phyloP scores from a whole-genome alignment of 2,888 invertebrate species.

The Lycocerus yunnanus region DNA sequence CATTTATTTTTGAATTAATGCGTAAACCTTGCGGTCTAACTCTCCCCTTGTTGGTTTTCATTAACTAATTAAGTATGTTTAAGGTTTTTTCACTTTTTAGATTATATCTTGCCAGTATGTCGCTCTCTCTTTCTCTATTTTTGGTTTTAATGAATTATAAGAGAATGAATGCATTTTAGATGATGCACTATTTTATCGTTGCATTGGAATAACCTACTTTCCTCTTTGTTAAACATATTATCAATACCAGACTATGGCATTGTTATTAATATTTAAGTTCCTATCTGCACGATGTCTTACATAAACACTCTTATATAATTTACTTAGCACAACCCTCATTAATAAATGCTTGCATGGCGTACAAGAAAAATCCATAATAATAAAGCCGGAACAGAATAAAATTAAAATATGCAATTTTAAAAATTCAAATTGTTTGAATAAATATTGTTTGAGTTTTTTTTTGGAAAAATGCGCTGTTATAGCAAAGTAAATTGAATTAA shows the following conservation, averaged over 20 bases:
- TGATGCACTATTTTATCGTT: neutral
- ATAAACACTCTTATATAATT: neutral
- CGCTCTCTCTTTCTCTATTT: too few species aligned
- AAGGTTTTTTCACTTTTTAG: too few species aligned
- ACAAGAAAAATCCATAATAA: neutral
- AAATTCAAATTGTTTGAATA: neutral
- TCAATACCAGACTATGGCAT: neutral
- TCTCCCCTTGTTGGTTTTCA: too few species aligned
- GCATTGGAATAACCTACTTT: too few species aligned
- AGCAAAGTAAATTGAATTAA: neutral
- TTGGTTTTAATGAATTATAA: neutral
- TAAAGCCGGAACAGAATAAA: neutral
- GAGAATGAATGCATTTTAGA: neutral
- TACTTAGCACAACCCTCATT: neutral
- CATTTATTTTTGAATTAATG: too few species aligned
- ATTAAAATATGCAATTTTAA: neutral
- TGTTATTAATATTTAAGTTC: neutral
- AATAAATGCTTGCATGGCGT: neutral
- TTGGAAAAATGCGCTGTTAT: neutral
- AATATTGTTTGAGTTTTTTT: too few species aligned
- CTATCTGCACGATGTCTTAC: neutral
- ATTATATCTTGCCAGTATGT: too few species aligned
- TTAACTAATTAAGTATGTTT: too few species aligned
- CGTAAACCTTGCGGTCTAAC: too few species aligned
- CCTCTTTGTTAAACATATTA: neutral